These are phyloP conservation scores for Trinectes maculatus DNA, from an alignment of 2,113 vertebrate species.

Conservation along the genomic window DNA sequence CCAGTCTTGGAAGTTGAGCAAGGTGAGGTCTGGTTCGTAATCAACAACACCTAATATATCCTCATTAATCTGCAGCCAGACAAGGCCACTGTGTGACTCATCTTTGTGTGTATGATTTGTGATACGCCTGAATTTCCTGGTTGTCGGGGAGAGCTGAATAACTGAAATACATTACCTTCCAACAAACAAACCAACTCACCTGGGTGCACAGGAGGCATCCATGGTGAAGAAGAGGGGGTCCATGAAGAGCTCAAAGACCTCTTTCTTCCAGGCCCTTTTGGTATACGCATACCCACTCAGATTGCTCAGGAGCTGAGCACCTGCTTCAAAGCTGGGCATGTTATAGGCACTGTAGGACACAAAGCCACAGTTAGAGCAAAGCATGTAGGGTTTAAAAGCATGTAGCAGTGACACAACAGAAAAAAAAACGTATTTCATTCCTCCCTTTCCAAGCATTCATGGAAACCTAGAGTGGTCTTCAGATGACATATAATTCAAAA, in stretches of 20 bases:
- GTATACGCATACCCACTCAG: slow-evolving; percentile 98
- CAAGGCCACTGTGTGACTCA: too few relatives aligned
- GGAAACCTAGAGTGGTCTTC: too few relatives aligned
- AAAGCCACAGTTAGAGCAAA: neutral
- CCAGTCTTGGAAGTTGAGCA: too few relatives aligned
- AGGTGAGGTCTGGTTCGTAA: too few relatives aligned
- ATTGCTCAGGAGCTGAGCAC: slow-evolving; percentile 91
- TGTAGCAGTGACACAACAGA: neutral
- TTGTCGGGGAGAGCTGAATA: neutral
- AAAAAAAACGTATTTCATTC: too few relatives aligned
- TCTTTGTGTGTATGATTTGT: too few relatives aligned
- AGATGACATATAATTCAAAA: too few relatives aligned
- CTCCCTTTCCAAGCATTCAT: too few relatives aligned
- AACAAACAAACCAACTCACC: slow-evolving; percentile 77
- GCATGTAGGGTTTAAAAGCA: neutral
- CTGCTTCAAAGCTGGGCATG: slow-evolving; percentile 92
- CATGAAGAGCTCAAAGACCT: slow-evolving; percentile 93
- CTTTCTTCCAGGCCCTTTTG: slow-evolving; percentile 96
- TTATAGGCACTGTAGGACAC: slow-evolving; percentile 88
- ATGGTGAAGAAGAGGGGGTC: slow-evolving; percentile 97
- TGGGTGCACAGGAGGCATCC: slow-evolving; percentile 87
- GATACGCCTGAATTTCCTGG: too few relatives aligned
- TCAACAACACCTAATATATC: too few relatives aligned
- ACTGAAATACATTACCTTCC: neutral
- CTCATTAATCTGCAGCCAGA: too few relatives aligned